Evolutionary conservation across 2,113 vertebrate genomes (phyloP).

Genomic region (Jaculus jaculus): DNA sequence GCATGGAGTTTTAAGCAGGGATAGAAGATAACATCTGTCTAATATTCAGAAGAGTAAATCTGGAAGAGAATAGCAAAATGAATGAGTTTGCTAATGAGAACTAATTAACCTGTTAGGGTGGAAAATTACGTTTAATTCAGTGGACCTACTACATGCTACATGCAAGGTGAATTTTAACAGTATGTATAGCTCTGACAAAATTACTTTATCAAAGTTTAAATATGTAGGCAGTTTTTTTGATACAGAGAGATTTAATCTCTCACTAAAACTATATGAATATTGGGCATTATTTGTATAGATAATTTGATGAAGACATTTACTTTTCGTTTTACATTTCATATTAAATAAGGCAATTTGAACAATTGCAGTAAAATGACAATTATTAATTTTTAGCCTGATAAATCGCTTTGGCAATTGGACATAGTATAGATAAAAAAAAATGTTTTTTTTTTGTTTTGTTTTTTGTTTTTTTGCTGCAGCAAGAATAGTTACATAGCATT

Average conservation of each 20-base stretch:
- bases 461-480: too few relatives aligned
- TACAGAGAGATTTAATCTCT: neutral
- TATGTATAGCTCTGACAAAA: slow-evolving; percentile 24
- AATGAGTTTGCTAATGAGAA: slow-evolving; percentile 71
- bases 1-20: neutral
- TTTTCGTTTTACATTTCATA: too few relatives aligned
- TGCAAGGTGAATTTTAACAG: slow-evolving; percentile 54
- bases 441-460: too few relatives aligned
- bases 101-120: slow-evolving; percentile 77
- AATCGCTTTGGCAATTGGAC: too few relatives aligned
- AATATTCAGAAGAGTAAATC: slow-evolving; percentile 41
- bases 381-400: too few relatives aligned
- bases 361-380: neutral
- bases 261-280: neutral
- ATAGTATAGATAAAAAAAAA: too few relatives aligned
- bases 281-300: too few relatives aligned
- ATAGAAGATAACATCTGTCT: slow-evolving; percentile 67
- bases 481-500: neutral
- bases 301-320: neutral
- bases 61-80: slow-evolving; percentile 63
- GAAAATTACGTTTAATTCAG: slow-evolving; percentile 73
- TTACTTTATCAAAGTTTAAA: slow-evolving; percentile 50
- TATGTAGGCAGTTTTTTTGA: slow-evolving; percentile 31
- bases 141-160: slow-evolving; percentile 66
- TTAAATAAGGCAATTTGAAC: neutral